These are phyloP conservation scores for Toxotes lorentzi DNA, from an alignment of 2,797 vertebrate genomes.

Conservation along the genomic window DNA sequence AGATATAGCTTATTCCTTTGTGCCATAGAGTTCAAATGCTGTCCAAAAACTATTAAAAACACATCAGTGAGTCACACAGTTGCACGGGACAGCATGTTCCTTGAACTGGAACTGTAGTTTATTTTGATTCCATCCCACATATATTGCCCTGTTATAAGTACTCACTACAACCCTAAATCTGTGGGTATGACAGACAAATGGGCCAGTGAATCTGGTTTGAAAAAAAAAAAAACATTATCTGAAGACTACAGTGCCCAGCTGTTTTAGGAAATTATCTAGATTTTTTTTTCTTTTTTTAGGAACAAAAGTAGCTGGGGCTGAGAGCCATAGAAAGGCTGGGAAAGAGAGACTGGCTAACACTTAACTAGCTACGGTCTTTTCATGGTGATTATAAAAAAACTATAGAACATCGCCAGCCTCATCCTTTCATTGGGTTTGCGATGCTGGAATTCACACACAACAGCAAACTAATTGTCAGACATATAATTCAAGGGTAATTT, in stretches of 20 bases:
- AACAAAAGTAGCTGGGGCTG: neutral
- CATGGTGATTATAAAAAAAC: neutral
- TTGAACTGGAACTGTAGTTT: conserved; percentile 9
- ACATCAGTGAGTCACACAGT: conserved; percentile 26
- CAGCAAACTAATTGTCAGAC: neutral
- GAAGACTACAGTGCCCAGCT: neutral
- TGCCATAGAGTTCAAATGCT: neutral
- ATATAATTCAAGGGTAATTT: neutral
- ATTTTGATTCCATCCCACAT: conserved; percentile 13
- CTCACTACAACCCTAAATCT: neutral
- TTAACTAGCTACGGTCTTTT: neutral
- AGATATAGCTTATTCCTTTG: conserved; percentile 2
- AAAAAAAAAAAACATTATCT: neutral
- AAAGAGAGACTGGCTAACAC: neutral
- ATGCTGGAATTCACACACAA: neutral
- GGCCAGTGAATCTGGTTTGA: neutral
- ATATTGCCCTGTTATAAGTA: neutral
- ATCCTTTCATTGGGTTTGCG: neutral
- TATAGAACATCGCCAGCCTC: neutral
- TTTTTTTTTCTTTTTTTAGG: neutral
- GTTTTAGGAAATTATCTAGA: too few species aligned
- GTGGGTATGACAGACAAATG: neutral
- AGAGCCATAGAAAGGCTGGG: neutral
- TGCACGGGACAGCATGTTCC: neutral
- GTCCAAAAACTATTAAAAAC: conserved; percentile 11